phyloP scores from a whole-genome alignment of 2,797 vertebrate species.

The Scleropages formosus region DNA sequence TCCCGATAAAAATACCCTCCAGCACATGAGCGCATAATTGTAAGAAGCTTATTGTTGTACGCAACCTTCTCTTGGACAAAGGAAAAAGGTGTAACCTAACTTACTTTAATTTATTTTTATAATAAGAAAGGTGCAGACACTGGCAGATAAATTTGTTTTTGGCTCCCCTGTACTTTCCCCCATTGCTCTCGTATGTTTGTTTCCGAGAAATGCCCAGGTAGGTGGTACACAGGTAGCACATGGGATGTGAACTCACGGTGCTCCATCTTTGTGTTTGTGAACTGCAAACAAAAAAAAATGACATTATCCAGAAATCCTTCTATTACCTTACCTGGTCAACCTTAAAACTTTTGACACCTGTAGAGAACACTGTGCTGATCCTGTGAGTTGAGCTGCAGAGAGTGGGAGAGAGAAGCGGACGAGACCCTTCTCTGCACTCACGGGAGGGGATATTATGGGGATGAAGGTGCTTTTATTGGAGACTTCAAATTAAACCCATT shows the following conservation, averaged over 20 bases:
- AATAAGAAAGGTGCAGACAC: no score
- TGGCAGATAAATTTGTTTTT: no score
- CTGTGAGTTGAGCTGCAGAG: background rate
- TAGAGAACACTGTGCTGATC: background rate
- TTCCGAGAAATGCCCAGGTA: background rate
- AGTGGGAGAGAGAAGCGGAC: background rate
- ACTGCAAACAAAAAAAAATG: background rate
- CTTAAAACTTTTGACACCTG: no score
- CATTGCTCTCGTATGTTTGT: background rate
- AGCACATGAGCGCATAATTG: background rate
- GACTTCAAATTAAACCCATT: no score
- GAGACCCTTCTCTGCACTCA: background rate
- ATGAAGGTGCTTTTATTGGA: background rate
- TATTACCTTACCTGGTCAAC: no score
- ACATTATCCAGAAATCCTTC: no score
- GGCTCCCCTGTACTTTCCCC: no score
- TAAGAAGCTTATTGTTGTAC: no score
- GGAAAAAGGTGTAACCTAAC: no score
- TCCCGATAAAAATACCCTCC: background rate
- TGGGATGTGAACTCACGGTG: background rate
- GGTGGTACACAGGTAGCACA: background rate
- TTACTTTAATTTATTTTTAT: no score
- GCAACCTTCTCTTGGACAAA: no score
- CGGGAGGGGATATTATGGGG: background rate
- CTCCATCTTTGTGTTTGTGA: background rate